Conservation (phyloP, 2,888 invertebrate species). For the Caenorhabditis japonica region DNA sequence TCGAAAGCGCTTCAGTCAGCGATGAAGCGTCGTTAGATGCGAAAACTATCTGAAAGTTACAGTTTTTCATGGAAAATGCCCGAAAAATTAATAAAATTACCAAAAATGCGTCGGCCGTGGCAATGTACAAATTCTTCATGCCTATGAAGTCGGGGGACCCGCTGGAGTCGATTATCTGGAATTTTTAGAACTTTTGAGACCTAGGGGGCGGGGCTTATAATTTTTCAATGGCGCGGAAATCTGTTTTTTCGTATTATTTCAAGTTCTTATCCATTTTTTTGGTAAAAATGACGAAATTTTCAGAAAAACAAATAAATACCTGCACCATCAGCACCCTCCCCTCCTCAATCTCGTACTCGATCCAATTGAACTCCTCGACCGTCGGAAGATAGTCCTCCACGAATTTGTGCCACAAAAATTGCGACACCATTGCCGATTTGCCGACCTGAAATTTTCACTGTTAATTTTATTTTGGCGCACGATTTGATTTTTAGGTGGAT, state of each 20-base stretch:
- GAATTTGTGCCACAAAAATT: conserved; percentile 74
- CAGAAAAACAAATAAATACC: conserved; percentile 15
- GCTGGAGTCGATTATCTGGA: conserved; percentile 74
- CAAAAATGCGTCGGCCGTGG: conserved; percentile 74
- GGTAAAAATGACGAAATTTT: not conserved
- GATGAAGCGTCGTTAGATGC: conserved; percentile 65
- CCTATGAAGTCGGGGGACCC: conserved; percentile 76
- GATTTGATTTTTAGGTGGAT: too few species aligned
- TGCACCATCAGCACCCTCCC: conserved; percentile 58
- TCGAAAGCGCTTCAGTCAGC: conserved; percentile 69
- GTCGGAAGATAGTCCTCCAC: conserved; percentile 73
- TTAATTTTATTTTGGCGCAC: too few species aligned
- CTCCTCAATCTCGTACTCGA: conserved; percentile 73
- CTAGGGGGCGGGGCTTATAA: too few species aligned
- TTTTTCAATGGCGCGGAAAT: not conserved
- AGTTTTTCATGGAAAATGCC: conserved; percentile 2
- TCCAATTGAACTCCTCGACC: conserved; percentile 77
- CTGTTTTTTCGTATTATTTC: too few species aligned
- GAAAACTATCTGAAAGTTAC: conserved; percentile 66
- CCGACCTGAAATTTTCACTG: conserved; percentile 68
- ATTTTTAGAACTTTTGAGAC: not conserved
- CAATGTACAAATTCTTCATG: conserved; percentile 75
- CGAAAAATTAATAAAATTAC: conserved; percentile 48
- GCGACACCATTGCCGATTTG: conserved; percentile 74
- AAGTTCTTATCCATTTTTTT: too few species aligned